phyloP scores from a whole-genome alignment of 2,888 invertebrate genomes.

The Lasioglossum lativentre region DNA sequence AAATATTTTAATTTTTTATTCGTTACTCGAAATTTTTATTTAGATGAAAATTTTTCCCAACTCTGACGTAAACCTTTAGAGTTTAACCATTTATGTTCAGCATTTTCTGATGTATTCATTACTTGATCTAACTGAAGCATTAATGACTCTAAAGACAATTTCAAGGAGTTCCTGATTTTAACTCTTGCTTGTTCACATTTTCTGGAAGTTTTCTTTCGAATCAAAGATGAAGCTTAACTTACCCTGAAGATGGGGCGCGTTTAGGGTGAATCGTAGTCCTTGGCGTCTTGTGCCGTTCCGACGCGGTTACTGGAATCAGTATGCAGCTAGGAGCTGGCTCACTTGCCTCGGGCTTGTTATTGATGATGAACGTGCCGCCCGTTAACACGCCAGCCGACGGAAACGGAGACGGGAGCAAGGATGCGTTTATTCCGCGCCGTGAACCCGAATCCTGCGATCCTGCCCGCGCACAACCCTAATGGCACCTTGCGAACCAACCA shows the following conservation, averaged over 20 bases:
- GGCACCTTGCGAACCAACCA: background rate
- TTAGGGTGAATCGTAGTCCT: background rate
- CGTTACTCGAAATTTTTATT: too few relatives aligned
- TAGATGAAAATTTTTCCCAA: too few relatives aligned
- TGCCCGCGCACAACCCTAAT: background rate
- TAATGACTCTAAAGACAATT: too few relatives aligned
- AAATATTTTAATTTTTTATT: too few relatives aligned
- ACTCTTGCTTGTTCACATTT: background rate
- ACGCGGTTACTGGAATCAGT: conserved; percentile 55
- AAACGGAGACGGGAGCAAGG: conserved; percentile 49
- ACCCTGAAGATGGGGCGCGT: background rate
- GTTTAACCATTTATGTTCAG: too few relatives aligned
- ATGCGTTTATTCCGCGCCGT: conserved; percentile 64
- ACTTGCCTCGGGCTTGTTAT: conserved; percentile 57
- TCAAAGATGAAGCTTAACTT: background rate
- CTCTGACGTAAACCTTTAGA: too few relatives aligned
- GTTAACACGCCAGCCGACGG: conserved; percentile 42
- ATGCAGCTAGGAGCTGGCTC: conserved; percentile 53
- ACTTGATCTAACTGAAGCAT: too few relatives aligned
- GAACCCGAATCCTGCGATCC: conserved; percentile 21
- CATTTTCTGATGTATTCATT: too few relatives aligned
- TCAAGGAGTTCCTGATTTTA: too few relatives aligned
- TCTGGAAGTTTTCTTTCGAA: background rate
- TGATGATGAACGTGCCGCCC: conserved; percentile 62
- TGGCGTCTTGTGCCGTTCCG: conserved; percentile 25